Evolutionary conservation across 2,888 invertebrate genomes (phyloP).

Genomic region (Trichopoda pennipes): DNA sequence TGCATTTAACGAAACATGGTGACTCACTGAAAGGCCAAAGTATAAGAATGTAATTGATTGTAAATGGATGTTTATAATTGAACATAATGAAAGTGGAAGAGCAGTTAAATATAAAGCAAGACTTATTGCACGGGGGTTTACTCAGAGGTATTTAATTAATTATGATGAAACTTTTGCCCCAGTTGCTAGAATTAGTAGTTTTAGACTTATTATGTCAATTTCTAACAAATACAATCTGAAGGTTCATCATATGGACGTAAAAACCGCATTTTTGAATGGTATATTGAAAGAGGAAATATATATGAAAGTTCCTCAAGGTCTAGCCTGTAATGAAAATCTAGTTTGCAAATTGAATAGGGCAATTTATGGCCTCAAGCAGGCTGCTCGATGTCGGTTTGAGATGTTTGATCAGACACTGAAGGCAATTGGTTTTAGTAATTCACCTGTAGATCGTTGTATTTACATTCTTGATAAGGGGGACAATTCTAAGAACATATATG

Average conservation of each 20-base stretch:
- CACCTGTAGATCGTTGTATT: too few relatives aligned
- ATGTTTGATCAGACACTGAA: too few relatives aligned
- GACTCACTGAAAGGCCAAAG: too few relatives aligned
- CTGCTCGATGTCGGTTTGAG: too few relatives aligned
- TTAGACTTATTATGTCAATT: conserved; percentile 54
- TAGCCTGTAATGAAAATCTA: conserved; percentile 20
- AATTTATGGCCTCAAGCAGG: conserved; percentile 65
- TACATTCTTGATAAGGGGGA: too few relatives aligned
- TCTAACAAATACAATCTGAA: conserved; percentile 56
- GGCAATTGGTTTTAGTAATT: too few relatives aligned
- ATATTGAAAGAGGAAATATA: too few relatives aligned
- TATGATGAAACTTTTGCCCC: too few relatives aligned
- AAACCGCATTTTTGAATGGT: conserved; percentile 64
- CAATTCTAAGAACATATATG: too few relatives aligned
- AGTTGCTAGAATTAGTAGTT: background rate
- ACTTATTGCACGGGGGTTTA: too few relatives aligned
- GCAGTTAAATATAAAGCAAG: too few relatives aligned
- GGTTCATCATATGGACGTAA: conserved; percentile 64
- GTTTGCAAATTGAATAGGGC: conserved; percentile 63
- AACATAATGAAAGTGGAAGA: background rate
- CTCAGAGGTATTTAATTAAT: too few relatives aligned
- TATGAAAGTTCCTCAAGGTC: conserved; percentile 59
- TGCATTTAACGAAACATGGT: background rate
- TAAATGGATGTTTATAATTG: conserved; percentile 29
- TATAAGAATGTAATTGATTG: conserved; percentile 1